Evolutionary conservation across 2,888 invertebrate species (phyloP).

Genomic region (Ophion ventricosus): DNA sequence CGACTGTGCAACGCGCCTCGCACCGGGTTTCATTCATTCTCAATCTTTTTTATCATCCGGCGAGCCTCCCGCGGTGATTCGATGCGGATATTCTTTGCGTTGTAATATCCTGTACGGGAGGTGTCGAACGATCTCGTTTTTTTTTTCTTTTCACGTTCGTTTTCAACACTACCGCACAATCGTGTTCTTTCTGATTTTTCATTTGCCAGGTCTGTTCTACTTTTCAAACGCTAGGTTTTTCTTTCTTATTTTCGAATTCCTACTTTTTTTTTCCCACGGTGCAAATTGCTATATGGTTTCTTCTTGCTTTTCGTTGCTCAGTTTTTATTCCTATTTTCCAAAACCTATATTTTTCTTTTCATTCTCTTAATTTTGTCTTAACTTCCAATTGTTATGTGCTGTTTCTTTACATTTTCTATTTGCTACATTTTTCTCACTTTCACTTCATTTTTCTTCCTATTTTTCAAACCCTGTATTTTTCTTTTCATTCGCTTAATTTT

Average conservation of each 20-base stretch:
- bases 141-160: not conserved
- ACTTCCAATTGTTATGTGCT: no score
- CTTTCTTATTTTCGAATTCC: not conserved
- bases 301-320: not conserved
- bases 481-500: no score
- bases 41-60: slow-evolving; percentile 5
- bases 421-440: no score
- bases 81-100: not conserved
- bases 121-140: not conserved
- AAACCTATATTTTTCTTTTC: no score
- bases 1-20: not conserved
- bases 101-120: not conserved
- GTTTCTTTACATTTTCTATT: no score
- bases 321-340: not conserved
- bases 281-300: not conserved
- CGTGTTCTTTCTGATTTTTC: not conserved
- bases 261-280: not conserved
- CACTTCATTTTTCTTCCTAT: no score
- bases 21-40: not conserved
- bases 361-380: no score
- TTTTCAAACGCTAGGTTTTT: not conserved
- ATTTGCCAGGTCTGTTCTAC: not conserved
- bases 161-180: not conserved
- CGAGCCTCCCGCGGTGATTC: not conserved
- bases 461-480: no score